These are phyloP conservation scores for Neolamprologus variostigma DNA, from an alignment of 2,113 vertebrate species.

Conservation along the genomic window DNA sequence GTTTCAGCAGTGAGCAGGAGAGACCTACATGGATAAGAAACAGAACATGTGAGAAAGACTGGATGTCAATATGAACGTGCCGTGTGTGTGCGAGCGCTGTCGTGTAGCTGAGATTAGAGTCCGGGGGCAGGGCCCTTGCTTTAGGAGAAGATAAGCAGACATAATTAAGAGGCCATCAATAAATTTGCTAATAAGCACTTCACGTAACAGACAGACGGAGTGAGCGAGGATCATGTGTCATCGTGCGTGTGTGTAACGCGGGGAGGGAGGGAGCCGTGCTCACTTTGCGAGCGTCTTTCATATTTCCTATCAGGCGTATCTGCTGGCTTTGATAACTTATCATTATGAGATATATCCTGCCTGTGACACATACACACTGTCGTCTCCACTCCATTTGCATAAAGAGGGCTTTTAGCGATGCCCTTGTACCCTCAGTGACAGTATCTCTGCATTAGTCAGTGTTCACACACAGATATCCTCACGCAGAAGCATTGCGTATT, in stretches of 20 bases:
- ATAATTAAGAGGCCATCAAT: conserved; percentile 60
- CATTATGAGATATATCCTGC: conserved; percentile 40
- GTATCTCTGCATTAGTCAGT: conserved; percentile 31
- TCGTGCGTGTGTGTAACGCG: not conserved
- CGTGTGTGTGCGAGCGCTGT: not conserved
- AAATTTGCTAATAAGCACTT: conserved; percentile 48
- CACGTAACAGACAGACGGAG: not conserved
- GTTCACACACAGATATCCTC: not conserved
- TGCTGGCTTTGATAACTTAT: conserved; percentile 43
- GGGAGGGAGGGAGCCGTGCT: not conserved
- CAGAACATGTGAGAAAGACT: not conserved
- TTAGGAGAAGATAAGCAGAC: conserved; percentile 37
- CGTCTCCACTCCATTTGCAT: conserved; percentile 48
- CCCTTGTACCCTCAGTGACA: conserved; percentile 56
- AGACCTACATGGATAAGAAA: not conserved
- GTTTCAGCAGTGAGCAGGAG: not conserved
- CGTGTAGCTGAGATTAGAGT: not conserved
- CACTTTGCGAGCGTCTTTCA: not conserved
- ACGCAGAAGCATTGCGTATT: not conserved
- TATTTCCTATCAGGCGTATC: conserved; percentile 37
- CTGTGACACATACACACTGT: conserved; percentile 35
- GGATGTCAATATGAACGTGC: not conserved
- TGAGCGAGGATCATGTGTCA: not conserved
- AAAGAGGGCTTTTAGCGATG: conserved; percentile 58
- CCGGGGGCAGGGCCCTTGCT: not conserved